These are phyloP conservation scores for Gila orcuttii DNA, from an alignment of 2,113 vertebrate genomes.

Conservation along the genomic window DNA sequence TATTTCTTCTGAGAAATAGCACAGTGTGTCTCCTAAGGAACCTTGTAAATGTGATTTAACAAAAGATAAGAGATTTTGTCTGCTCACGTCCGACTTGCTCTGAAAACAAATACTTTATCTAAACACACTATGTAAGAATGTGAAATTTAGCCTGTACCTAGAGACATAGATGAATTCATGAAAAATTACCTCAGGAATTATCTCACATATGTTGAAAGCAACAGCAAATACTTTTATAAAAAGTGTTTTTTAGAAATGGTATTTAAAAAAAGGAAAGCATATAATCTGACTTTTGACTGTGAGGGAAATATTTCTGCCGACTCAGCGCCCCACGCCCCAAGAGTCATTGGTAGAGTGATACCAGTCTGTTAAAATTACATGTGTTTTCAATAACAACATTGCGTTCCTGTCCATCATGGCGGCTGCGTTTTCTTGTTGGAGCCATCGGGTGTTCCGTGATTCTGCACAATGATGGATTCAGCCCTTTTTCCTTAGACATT, in stretches of 20 bases:
- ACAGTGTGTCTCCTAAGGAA: slow-evolving; percentile 2
- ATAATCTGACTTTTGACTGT: not conserved
- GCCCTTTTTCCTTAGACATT: slow-evolving; percentile 39
- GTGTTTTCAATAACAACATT: slow-evolving; percentile 47
- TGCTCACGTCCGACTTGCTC: not conserved
- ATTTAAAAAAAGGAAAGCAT: not conserved
- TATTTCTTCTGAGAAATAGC: not conserved
- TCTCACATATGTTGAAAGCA: not conserved
- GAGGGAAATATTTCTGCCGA: not conserved
- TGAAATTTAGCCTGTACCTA: slow-evolving; percentile 36
- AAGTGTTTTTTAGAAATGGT: not conserved
- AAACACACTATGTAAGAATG: slow-evolving; percentile 21
- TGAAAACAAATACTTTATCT: slow-evolving; percentile 52
- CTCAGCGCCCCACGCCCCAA: not conserved
- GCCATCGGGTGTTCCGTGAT: slow-evolving; percentile 22
- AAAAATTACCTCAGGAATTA: slow-evolving; percentile 9
- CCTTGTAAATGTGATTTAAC: slow-evolving; percentile 6
- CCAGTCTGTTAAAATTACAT: not conserved
- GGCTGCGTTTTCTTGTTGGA: not conserved
- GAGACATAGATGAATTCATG: slow-evolving; percentile 31
- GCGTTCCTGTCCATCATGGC: slow-evolving; percentile 26
- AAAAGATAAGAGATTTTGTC: not conserved
- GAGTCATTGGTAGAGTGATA: slow-evolving; percentile 15
- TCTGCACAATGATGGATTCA: slow-evolving; percentile 52
- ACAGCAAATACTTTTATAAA: not conserved